Conservation (phyloP, 2,113 vertebrate genomes). For the Tachycineta bicolor region DNA sequence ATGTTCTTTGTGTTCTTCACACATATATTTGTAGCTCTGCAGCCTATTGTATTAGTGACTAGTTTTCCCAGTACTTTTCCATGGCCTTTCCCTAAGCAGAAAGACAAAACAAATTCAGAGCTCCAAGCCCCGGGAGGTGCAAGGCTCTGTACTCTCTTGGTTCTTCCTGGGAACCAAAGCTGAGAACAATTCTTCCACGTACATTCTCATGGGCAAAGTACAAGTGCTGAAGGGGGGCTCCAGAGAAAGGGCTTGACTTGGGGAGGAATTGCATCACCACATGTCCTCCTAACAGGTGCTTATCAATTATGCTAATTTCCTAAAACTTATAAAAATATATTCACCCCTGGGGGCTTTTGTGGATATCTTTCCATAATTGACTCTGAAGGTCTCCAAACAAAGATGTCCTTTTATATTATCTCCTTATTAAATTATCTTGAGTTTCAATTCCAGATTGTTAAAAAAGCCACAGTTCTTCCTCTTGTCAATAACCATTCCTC, state of each 20-base stretch:
- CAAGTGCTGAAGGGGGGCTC: no score
- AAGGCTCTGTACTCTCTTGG: neutral
- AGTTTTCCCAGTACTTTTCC: neutral
- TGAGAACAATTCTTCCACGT: neutral
- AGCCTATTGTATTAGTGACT: neutral
- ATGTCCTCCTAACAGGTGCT: neutral
- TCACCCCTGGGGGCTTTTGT: neutral
- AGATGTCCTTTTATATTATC: neutral
- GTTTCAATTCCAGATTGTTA: neutral
- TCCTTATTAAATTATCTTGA: neutral
- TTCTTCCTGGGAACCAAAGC: neutral
- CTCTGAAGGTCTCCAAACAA: neutral
- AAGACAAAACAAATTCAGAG: neutral
- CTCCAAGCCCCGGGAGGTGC: neutral
- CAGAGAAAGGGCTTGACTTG: neutral
- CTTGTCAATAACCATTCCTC: neutral
- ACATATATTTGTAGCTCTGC: neutral
- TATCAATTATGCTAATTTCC: neutral
- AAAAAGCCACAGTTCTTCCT: neutral
- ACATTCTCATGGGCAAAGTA: neutral
- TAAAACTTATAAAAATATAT: neutral
- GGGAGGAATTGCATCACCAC: neutral
- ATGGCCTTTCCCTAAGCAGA: neutral
- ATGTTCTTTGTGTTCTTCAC: neutral
- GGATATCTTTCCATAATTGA: no score